Evolutionary conservation across 2,888 invertebrate genomes (phyloP).

Genomic region (Xestoiulus laeticollis): DNA sequence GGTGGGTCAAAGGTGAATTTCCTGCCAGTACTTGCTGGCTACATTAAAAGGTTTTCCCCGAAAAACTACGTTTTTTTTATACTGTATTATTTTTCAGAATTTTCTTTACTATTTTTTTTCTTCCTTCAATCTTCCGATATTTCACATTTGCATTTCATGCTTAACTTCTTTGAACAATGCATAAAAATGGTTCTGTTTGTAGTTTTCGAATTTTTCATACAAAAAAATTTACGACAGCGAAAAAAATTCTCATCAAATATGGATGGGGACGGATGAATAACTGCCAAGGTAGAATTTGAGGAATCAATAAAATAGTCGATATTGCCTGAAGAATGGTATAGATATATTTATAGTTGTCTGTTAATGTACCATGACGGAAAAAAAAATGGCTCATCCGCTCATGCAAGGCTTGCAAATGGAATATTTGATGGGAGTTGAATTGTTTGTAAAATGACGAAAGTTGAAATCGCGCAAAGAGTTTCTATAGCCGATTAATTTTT

Average conservation of each 20-base stretch:
- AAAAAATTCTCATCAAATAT: slow-evolving; percentile 10
- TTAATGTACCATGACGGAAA: background rate
- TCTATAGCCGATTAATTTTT: slow-evolving; percentile 36
- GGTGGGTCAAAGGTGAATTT: too few species aligned
- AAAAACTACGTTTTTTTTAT: too few species aligned
- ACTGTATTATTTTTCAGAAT: too few species aligned
- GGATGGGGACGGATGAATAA: background rate
- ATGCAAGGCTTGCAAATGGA: background rate
- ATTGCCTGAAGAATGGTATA: background rate
- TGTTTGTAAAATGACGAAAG: background rate
- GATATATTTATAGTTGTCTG: background rate
- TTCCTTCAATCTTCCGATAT: too few species aligned
- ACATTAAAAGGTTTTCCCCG: too few species aligned
- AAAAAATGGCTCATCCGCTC: background rate
- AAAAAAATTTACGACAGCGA: background rate
- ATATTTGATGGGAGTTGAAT: background rate
- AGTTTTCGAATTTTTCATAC: background rate
- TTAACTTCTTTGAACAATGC: background rate
- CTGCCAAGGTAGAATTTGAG: background rate
- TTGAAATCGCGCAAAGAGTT: background rate
- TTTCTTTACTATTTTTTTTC: too few species aligned
- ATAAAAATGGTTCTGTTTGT: background rate
- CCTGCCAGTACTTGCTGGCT: too few species aligned
- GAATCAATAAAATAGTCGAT: slow-evolving; percentile 1
- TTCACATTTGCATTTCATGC: too few species aligned